Percentiles rank a stretch among this genome's conserved stretches.
These are phyloP conservation scores for Notiomystis cincta DNA, from an alignment of 2,113 vertebrate species.

Conservation along the genomic window DNA sequence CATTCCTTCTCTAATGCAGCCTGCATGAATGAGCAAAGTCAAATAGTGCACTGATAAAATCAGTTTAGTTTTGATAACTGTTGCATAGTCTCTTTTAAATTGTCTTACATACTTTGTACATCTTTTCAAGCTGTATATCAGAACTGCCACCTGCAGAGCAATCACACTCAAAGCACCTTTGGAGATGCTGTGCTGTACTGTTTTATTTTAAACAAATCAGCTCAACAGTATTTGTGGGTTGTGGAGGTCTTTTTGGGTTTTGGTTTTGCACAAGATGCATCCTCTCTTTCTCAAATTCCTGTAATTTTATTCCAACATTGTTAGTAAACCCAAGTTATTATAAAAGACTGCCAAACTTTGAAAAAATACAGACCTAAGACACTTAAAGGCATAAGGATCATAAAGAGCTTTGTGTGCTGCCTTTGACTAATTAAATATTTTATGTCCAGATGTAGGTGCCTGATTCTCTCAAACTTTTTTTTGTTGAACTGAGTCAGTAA, in stretches of 20 bases:
- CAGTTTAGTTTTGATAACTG: conserved; percentile 47
- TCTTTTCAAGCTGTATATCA: neutral
- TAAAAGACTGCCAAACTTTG: neutral
- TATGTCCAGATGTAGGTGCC: neutral
- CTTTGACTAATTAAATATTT: neutral
- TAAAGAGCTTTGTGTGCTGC: neutral
- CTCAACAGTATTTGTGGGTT: neutral
- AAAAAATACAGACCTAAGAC: neutral
- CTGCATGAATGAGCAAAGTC: conserved; percentile 70
- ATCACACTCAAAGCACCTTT: neutral
- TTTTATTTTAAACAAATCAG: neutral
- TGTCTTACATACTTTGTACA: neutral
- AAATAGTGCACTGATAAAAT: conserved; percentile 42
- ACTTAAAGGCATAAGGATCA: neutral
- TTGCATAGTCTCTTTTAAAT: conserved; percentile 30
- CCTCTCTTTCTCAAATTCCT: neutral
- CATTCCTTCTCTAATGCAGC: conserved; percentile 79
- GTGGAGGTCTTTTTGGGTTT: neutral
- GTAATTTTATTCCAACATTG: neutral
- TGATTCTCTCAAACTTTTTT: neutral
- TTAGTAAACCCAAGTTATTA: neutral
- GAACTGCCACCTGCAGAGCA: conserved; percentile 21
- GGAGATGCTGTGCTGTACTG: neutral
- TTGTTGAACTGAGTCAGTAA: neutral
- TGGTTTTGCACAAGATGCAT: neutral